Base-by-base conservation (phyloP, 1,140 invertebrate species). In the Pachyrhynchus sulphureomaculatus region DNA sequence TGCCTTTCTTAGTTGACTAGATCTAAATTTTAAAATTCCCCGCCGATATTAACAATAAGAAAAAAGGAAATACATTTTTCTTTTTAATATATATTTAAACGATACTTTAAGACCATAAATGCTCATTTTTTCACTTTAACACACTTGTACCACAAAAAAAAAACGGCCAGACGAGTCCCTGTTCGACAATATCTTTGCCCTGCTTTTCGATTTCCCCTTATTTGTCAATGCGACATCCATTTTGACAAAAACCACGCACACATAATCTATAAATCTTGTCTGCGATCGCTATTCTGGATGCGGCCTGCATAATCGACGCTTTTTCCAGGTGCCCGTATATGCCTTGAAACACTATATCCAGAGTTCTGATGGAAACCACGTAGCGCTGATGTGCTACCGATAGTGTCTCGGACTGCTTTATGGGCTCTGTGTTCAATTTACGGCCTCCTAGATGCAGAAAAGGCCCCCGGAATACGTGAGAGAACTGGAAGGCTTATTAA, bases 351-450 rank as follows among this genome's bases (percentile, higher is more conserved):
- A 48, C 55, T 64, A 67, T 65, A 68, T 67, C 54, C 65, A 67
- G 67, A 65, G 65, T 68, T 68, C 57, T 63, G 58, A 69, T 71
- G 66, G 64, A 64, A 67, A 61, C 68, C 69, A 71, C 69, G 69
- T 71, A 70, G 59, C 48, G 66, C 62, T 68, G 68, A 69, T 69
- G 68, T 55, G 59, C 61, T 55, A 61, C 63, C 69, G 69, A 71
- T 71, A 71, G 61, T 71, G 69, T 71, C 69, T 68, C 61, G 66
- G 56, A 58, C 68, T 68, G 68, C 64, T 71, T 71, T 71, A 71
- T 71, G 69, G 67, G 69, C 36, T 53, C 55, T 59, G 26, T 54
- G 64, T 62, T 68, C 66, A 69, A 69, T 69, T 71, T 71, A 71
- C 69, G 66, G 60, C 62, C 66, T 69, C 55, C 67, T 66, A 55